Percentiles rank a stretch among this genome's conserved stretches.
Evolutionary conservation across 2,888 invertebrate species (phyloP).

Genomic region (Stenurella melanura): DNA sequence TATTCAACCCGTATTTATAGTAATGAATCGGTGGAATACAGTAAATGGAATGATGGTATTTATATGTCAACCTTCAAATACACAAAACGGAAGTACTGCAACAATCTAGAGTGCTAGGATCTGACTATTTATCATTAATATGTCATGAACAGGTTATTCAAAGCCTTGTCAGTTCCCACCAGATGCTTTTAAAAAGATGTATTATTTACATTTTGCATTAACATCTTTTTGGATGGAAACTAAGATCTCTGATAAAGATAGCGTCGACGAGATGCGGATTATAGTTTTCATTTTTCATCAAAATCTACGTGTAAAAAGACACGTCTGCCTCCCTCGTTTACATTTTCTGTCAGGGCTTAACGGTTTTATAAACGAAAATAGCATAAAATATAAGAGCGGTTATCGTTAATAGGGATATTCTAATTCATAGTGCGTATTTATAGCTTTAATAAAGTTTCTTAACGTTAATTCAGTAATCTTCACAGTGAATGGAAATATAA

Average conservation of each 20-base stretch:
- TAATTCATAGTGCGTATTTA: too few species aligned
- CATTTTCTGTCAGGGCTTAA: neutral
- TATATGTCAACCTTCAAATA: slow-evolving; percentile 32
- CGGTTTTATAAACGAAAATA: neutral
- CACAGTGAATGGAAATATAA: too few species aligned
- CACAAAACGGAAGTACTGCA: slow-evolving; percentile 24
- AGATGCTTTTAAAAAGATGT: slow-evolving; percentile 39
- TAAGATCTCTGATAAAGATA: neutral
- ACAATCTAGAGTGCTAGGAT: slow-evolving; percentile 13
- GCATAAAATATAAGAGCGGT: neutral
- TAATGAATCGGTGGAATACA: slow-evolving; percentile 35
- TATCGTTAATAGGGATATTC: too few species aligned
- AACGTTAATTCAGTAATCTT: too few species aligned
- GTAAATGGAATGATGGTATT: slow-evolving; percentile 38
- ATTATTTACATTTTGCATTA: slow-evolving; percentile 23
- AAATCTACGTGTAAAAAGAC: neutral
- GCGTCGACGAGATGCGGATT: neutral
- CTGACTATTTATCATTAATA: slow-evolving; percentile 54
- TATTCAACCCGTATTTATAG: slow-evolving; percentile 10
- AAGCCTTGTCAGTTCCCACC: slow-evolving; percentile 55
- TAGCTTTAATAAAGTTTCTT: too few species aligned
- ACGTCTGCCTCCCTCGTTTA: neutral
- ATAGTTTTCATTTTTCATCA: slow-evolving; percentile 3
- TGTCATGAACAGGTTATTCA: slow-evolving; percentile 59
- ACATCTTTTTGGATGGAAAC: neutral